Base-by-base conservation (phyloP, 2,113 vertebrate species). In the Picathartes gymnocephalus region DNA sequence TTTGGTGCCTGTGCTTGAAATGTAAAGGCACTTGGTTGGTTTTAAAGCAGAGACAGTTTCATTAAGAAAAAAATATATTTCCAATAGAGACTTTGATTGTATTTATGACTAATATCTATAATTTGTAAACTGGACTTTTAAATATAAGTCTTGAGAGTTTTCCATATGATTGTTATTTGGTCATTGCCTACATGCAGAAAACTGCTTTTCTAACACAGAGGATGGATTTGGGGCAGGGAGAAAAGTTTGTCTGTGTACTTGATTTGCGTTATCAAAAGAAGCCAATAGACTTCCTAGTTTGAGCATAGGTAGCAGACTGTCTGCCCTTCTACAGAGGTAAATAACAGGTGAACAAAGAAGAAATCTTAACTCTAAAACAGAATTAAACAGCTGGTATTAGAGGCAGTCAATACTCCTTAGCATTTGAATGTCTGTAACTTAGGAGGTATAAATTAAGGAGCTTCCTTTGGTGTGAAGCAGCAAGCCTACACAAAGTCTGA, bases 361-460 rank as follows among this genome's bases (percentile, higher is more conserved):
- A 68, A 81, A 90, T 72, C 31, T 39, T 57, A 48, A 71, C 68
- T 90, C 45, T 74, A 44, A 90, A 93, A 11, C 35, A 73, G 88
- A 90, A 88, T 48, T 13, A 62, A 89, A 50, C 33, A 71, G 20
- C 62, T 72, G 21, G 27, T 40, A 22, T 74, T 70, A 70, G 21
- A 80, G 39, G 21, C 39, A 82, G 66, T 73, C 56, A 93, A n/a
- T 24, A 79, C 19, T 35, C 64, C 54, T 80, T 62, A 71, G 47
- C 40, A n/a, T 80, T 68, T 47, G 56, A 78, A 82, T 60, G n/a
- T 24, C 27, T 88, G 53, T 27, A 68, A 27, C 15, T 96, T 31
- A 48, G 56, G 51, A 90, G 22, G 17, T 70, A 83, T 81, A 93
- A 95, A 95, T 88, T 77, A 91, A 92, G 35, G 39, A 91, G 19